Evolutionary conservation across 2,888 invertebrate genomes (phyloP), one percentile per base, ranked within the genome.

Genomic region (Lasioglossum pauxillum): DNA sequence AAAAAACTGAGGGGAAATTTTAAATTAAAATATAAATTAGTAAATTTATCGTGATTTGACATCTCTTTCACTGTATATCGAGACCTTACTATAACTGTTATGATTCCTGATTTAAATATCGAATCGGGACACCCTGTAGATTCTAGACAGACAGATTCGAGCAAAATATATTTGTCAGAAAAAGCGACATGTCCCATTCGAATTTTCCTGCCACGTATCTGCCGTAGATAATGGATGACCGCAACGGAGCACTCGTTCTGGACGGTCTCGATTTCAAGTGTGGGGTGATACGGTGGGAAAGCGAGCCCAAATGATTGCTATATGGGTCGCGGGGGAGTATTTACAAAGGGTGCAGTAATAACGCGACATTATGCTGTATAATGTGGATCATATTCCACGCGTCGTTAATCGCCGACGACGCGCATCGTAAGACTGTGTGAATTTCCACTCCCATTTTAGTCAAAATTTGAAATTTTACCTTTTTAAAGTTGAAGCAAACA

Each of bases 211-310:
- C 41, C 46, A 72, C 41, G 44, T 35, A 60, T 78, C 19, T 75
- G 19, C 57, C 57, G 49, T 23, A 8, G 69, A 53, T 85, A 79
- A 77, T 73, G 60, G 81, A 76, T 64, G 82, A 82, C 82, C 80
- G 67, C 78, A 75, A 69, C 75, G 78, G 23, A 53, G 46, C 83
- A 53, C 53, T 69, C 73, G 88, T 91, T 90, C 91, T 90, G 90
- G 88, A 88, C 86, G 92, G 92, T 91, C 91, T 93, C 91, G 92
- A 92, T 94, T 93, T 93, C 93, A 91, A 91, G 86, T 85, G 81
- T 35, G 78, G 90, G 92, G 90, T 86, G 90, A 90, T 87, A 88
- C 92, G 92, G 93, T 93, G 94, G 93, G 94, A 94, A 93, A 93
- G 86, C 84, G 88, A 80, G 89, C 82, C 83, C 90, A 80, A 90